Conservation (phyloP, 1,140 invertebrate genomes). For the Trachymyrmex cornetzi region DNA sequence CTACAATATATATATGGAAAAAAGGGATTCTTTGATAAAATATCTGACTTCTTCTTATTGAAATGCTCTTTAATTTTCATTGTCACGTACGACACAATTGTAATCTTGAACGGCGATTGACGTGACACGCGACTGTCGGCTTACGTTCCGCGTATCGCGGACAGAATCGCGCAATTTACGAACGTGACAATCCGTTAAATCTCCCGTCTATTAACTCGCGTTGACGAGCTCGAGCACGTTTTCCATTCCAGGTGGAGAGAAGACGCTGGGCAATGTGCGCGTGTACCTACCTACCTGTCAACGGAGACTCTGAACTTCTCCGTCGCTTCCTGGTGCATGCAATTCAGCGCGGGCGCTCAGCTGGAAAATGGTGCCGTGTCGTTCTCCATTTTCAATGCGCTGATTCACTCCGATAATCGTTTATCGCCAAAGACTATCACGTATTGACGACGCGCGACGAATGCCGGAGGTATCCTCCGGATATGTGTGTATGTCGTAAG, state of each 20-base stretch:
- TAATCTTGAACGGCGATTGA: background rate
- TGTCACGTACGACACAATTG: background rate
- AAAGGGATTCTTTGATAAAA: background rate
- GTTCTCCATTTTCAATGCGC: conserved; percentile 49
- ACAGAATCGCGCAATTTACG: background rate
- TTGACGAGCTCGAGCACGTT: conserved; percentile 26
- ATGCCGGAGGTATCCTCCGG: conserved; percentile 46
- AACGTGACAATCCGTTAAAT: conserved; percentile 29
- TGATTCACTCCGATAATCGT: conserved; percentile 72
- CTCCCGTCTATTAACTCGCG: background rate
- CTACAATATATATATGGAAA: background rate
- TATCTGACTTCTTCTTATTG: background rate
- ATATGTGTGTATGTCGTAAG: background rate
- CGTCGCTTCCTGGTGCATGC: conserved; percentile 1
- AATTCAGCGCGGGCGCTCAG: conserved; percentile 9
- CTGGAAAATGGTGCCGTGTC: conserved; percentile 28
- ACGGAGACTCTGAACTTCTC: background rate
- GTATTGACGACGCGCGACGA: conserved; percentile 59
- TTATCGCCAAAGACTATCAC: conserved; percentile 66
- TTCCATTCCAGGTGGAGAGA: background rate
- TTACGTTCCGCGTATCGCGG: background rate
- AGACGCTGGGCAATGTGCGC: background rate
- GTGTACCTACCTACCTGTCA: conserved; percentile 40
- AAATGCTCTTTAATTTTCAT: background rate
- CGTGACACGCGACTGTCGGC: background rate